Conservation (phyloP, 2,797 vertebrate genomes). For the Onychomys leucogaster region DNA sequence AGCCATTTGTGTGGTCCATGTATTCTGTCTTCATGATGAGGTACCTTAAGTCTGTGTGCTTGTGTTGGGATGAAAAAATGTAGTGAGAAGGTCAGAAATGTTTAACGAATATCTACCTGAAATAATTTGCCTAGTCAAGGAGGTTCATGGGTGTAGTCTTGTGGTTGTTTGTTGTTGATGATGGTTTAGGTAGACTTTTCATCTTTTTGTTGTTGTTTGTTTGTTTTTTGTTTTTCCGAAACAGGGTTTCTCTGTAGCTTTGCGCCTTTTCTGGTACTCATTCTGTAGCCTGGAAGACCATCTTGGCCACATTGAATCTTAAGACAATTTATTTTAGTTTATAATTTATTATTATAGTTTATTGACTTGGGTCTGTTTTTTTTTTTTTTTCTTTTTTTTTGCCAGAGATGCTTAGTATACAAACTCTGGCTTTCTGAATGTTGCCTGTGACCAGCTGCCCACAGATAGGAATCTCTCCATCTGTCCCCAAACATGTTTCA, state of each 20-base stretch:
- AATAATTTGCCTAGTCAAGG: background rate
- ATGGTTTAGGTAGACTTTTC: background rate
- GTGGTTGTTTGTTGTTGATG: background rate
- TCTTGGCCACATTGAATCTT: background rate
- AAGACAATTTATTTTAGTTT: background rate
- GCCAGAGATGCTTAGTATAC: background rate
- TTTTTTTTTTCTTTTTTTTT: background rate
- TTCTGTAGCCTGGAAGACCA: too few relatives aligned
- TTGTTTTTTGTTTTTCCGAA: too few relatives aligned
- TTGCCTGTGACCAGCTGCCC: background rate
- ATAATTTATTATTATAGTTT: background rate
- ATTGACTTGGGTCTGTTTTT: constrained; percentile 3
- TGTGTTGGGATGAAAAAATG: background rate
- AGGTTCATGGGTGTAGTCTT: background rate
- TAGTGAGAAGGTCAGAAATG: background rate
- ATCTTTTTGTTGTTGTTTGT: background rate
- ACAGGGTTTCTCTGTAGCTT: too few relatives aligned
- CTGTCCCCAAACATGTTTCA: background rate
- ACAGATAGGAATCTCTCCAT: background rate
- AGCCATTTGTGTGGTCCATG: background rate
- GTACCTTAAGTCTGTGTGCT: background rate
- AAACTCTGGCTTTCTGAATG: background rate
- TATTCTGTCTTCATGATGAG: background rate
- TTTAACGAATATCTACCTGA: background rate
- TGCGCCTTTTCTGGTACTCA: too few relatives aligned